Conservation (phyloP, 2,113 vertebrate genomes). For the Pandion haliaetus region DNA sequence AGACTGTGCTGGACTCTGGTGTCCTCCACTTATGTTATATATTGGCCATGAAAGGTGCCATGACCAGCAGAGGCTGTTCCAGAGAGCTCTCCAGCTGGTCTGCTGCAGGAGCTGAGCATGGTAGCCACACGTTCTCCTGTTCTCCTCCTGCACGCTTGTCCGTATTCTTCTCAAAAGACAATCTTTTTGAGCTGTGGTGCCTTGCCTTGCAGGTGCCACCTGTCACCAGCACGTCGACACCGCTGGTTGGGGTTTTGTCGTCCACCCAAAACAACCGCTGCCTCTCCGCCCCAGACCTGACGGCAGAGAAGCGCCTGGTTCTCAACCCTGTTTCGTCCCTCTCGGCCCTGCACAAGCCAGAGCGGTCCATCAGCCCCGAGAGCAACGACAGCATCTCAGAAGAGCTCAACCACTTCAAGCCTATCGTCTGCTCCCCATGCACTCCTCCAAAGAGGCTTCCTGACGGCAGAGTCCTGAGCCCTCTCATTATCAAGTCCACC, state of each 20-base stretch:
- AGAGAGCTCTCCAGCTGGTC: neutral
- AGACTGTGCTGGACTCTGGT: rapidly evolving
- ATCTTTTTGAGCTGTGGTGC: neutral
- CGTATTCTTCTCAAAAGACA: rapidly evolving
- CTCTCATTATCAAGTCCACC: constrained; percentile 92
- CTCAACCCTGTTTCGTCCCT: constrained; percentile 68
- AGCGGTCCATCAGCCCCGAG: constrained; percentile 91
- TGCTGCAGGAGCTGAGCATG: neutral
- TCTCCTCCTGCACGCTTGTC: neutral
- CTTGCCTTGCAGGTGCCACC: constrained; percentile 63
- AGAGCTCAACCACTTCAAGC: constrained; percentile 97
- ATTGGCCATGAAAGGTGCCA: rapidly evolving
- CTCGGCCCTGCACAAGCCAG: constrained; percentile 67
- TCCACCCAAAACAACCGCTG: constrained; percentile 91
- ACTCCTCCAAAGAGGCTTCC: constrained; percentile 93
- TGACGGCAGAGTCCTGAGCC: constrained; percentile 86
- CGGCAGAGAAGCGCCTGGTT: constrained; percentile 74
- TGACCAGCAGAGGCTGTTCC: neutral
- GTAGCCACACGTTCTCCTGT: rapidly evolving
- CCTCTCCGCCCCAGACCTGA: constrained; percentile 84
- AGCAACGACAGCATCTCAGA: constrained; percentile 99
- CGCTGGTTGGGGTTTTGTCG: constrained; percentile 83
- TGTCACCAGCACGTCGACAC: constrained; percentile 52
- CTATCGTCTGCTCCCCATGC: constrained; percentile 95
- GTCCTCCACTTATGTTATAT: rapidly evolving